Conservation (phyloP, 2,888 invertebrate species). For the Thereva nobilitata region DNA sequence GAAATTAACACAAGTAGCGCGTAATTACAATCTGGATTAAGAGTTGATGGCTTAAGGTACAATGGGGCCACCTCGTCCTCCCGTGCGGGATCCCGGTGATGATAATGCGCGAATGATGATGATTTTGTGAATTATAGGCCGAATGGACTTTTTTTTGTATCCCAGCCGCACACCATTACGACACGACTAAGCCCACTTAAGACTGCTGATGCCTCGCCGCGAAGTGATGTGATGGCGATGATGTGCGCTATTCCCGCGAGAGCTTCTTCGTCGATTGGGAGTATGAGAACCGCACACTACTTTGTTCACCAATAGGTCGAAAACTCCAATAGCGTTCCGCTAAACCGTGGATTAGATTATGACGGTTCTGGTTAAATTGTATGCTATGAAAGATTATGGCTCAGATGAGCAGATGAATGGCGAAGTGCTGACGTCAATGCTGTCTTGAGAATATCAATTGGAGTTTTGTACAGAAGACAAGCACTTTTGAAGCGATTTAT, state of each 20-base stretch:
- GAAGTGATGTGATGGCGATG: not conserved
- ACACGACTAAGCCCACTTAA: slow-evolving; percentile 7
- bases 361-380: no score
- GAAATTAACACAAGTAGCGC: slow-evolving; percentile 47
- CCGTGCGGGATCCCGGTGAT: slow-evolving; percentile 25
- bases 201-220: not conserved
- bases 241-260: slow-evolving; percentile 14
- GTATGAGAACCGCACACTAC: slow-evolving; percentile 28
- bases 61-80: slow-evolving; percentile 36
- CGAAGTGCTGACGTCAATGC: no score
- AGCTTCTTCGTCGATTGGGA: slow-evolving; percentile 16
- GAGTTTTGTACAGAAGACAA: no score
- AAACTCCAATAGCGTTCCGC: no score
- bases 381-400: no score
- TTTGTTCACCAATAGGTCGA: not conserved
- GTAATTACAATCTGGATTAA: slow-evolving; percentile 45
- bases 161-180: no score
- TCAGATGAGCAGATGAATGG: no score
- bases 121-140: slow-evolving; percentile 36
- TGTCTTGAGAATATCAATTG: no score
- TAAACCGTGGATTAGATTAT: no score
- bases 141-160: not conserved
- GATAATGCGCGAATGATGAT: slow-evolving; percentile 41
- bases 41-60: slow-evolving; percentile 22
- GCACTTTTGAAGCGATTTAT: no score